These are phyloP conservation scores for Tenebrio molitor DNA, from an alignment of 1,140 invertebrate genomes.

Conservation along the genomic window DNA sequence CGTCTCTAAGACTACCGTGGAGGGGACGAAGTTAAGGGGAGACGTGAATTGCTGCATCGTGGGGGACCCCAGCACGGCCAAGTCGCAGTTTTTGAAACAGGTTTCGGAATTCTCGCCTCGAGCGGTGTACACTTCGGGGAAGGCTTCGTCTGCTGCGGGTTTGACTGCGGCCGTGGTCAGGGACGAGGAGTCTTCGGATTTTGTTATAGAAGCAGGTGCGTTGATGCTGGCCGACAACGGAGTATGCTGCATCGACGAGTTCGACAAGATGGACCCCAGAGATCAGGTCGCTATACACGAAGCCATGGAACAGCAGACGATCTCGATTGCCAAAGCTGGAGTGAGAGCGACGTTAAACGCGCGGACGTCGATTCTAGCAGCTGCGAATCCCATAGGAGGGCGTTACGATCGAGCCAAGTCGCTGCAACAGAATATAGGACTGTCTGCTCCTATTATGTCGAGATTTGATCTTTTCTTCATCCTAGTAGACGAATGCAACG, in stretches of 20 bases:
- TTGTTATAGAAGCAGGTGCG: conserved; percentile 99
- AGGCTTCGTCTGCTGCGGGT: conserved; percentile 98
- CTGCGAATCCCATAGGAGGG: conserved; percentile 98
- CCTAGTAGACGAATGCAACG: conserved; percentile 95
- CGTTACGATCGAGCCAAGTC: conserved; percentile 96
- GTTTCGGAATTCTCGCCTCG: conserved; percentile 95
- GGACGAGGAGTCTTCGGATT: conserved; percentile 98
- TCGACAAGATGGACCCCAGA: conserved; percentile 98
- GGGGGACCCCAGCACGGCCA: conserved; percentile 98
- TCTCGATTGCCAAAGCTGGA: conserved; percentile 99
- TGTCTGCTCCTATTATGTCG: conserved; percentile 99
- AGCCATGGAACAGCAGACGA: conserved; percentile 99
- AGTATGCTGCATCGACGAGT: conserved; percentile 99
- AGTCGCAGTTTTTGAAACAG: conserved; percentile 97
- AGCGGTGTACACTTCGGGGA: conserved; percentile 98
- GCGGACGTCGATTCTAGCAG: conserved; percentile 96
- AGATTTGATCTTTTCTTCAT: conserved; percentile 99
- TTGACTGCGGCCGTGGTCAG: conserved; percentile 97
- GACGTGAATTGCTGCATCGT: conserved; percentile 99
- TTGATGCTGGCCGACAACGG: conserved; percentile 99
- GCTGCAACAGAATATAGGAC: conserved; percentile 93
- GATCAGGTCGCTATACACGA: conserved; percentile 99
- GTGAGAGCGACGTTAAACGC: conserved; percentile 98
- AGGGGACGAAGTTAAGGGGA: conserved; percentile 90
- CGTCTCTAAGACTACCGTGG: conserved; percentile 94